Percentiles rank a stretch among this genome's conserved stretches.
These are phyloP conservation scores for Theodoxus fluviatilis DNA, from an alignment of 2,888 invertebrate genomes.

Conservation along the genomic window DNA sequence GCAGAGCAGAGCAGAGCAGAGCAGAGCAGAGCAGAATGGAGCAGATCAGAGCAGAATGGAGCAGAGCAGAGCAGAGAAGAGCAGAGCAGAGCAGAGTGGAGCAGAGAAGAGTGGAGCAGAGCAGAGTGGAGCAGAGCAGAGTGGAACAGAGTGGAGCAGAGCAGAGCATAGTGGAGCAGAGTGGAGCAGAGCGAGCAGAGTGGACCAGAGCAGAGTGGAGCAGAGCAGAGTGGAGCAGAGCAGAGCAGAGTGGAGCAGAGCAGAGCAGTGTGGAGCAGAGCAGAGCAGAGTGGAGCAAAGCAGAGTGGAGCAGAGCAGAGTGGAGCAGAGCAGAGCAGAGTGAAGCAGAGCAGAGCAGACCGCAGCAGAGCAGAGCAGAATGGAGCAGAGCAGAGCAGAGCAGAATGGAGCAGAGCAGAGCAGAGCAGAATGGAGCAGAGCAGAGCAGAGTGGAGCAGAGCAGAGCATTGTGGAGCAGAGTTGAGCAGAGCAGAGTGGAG, in stretches of 20 bases:
- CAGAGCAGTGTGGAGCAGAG: constrained; percentile 21
- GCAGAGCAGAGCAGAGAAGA: too few species aligned
- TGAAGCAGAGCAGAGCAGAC: neutral
- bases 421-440: neutral
- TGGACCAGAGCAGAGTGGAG: neutral
- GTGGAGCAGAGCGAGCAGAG: neutral
- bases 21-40: too few species aligned
- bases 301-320: constrained; percentile 12
- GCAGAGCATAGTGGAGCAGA: neutral
- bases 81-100: neutral
- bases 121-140: neutral
- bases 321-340: constrained; percentile 12
- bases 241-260: constrained; percentile 12
- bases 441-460: too few species aligned
- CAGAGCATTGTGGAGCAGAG: too few species aligned
- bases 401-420: neutral
- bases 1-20: too few species aligned
- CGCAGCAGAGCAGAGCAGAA: neutral
- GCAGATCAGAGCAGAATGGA: too few species aligned
- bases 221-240: constrained; percentile 22
- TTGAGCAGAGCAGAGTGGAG: too few species aligned
- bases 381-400: neutral
- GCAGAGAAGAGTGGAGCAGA: neutral
- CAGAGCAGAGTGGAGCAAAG: constrained; percentile 10
- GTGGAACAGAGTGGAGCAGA: neutral